Percentiles rank a stretch among this genome's conserved stretches.
Conservation (phyloP, 2,797 vertebrate genomes). For the Diceros bicornis region DNA sequence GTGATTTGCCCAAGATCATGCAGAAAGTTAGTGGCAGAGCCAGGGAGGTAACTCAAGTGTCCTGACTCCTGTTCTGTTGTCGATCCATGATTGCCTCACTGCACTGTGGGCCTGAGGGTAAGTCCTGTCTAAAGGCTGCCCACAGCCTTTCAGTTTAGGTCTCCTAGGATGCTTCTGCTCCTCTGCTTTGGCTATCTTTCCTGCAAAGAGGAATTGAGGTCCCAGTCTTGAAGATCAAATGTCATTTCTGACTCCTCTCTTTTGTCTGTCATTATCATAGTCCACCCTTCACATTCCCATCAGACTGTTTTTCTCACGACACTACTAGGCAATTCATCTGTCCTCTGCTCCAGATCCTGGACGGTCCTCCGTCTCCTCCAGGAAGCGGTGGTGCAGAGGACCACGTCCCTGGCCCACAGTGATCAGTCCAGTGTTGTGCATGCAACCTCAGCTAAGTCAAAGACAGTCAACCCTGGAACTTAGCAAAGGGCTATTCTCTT, state of each 20-base stretch:
- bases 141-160: neutral
- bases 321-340: neutral
- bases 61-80: neutral
- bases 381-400: neutral
- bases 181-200: neutral
- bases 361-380: neutral
- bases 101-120: neutral
- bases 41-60: neutral
- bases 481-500: neutral
- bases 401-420: neutral
- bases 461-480: neutral
- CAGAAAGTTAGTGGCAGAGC: neutral
- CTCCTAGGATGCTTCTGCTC: neutral
- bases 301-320: neutral
- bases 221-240: neutral
- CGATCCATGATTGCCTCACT: neutral
- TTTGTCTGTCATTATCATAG: neutral
- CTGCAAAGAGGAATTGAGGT: neutral
- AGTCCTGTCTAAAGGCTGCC: neutral
- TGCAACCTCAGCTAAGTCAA: neutral
- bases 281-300: neutral
- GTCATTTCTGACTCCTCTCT: neutral
- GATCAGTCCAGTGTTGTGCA: neutral
- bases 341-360: neutral
- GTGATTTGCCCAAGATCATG: slow-evolving; percentile 1